Percentiles rank a stretch among this genome's conserved stretches.
Conservation (phyloP, 1,140 invertebrate species). For the Lordiphosa clarofinis region DNA sequence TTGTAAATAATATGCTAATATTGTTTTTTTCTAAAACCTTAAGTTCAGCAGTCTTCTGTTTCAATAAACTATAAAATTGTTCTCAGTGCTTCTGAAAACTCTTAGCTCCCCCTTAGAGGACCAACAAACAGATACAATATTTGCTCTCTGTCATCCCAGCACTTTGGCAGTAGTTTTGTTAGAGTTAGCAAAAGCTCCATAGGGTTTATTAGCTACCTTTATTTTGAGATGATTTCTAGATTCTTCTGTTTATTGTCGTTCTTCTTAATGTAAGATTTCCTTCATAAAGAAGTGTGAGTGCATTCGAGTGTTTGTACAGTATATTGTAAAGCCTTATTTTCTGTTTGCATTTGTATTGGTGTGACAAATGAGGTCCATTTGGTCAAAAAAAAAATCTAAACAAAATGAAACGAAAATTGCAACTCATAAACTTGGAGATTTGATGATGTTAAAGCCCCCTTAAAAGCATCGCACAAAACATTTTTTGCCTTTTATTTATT, state of each 20-base stretch:
- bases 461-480: conserved; percentile 13
- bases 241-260: conserved; percentile 23
- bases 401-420: conserved; percentile 29
- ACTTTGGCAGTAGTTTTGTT: background rate
- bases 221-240: conserved; percentile 19
- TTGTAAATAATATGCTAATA: too few species aligned
- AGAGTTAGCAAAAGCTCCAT: background rate
- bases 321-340: conserved; percentile 1
- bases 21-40: too few species aligned
- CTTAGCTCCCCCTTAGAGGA: background rate
- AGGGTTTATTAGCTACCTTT: conserved; percentile 33
- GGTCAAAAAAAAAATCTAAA: conserved; percentile 1
- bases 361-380: conserved; percentile 1
- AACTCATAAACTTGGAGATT: conserved; percentile 62
- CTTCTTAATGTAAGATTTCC: conserved; percentile 31
- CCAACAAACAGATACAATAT: too few species aligned
- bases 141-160: too few species aligned
- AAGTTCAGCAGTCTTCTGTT: too few species aligned
- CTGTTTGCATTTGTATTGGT: conserved; percentile 9
- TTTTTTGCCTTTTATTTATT: conserved; percentile 42
- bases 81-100: background rate
- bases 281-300: too few species aligned
- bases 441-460: conserved; percentile 30
- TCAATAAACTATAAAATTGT: too few species aligned
- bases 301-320: too few species aligned